A percentile compares a stretch with the other conserved stretches of the same genome.
phyloP scores from a whole-genome alignment of 2,797 vertebrate genomes.

The Poecilia gillii region DNA sequence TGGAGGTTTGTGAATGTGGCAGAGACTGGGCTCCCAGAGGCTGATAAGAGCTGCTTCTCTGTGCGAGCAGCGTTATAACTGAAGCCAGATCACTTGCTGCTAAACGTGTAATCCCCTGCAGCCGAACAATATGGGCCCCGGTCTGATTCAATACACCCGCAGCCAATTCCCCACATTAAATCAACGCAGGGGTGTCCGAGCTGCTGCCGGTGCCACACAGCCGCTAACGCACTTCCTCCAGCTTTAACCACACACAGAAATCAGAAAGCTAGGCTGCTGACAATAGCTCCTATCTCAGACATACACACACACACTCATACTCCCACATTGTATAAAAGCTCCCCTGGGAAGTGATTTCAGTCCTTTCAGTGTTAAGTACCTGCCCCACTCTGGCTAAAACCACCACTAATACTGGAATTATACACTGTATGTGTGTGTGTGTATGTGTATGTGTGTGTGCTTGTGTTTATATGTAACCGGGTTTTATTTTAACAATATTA shows the following conservation, averaged over 20 bases:
- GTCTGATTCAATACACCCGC: conserved; percentile 94
- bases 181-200: conserved; percentile 86
- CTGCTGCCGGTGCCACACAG: conserved; percentile 18
- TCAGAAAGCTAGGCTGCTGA: conserved; percentile 71
- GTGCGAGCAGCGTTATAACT: conserved; percentile 87
- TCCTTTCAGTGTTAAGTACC: conserved; percentile 80
- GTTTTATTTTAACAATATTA: too few species aligned
- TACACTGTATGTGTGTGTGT: conserved; percentile 41
- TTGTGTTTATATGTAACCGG: too few species aligned
- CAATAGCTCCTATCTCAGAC: conserved; percentile 73
- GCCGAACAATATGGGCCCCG: conserved; percentile 90
- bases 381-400: conserved; percentile 75
- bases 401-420: conserved; percentile 72
- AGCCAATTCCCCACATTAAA: conserved; percentile 98
- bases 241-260: conserved; percentile 88
- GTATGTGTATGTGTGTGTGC: neutral
- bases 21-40: conserved; percentile 85
- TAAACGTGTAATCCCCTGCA: conserved; percentile 96
- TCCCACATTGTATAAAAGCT: conserved; percentile 71
- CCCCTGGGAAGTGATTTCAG: conserved; percentile 78
- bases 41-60: conserved; percentile 92
- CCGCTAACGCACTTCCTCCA: conserved; percentile 90
- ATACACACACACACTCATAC: conserved; percentile 43
- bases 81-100: conserved; percentile 91
- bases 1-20: conserved; percentile 99